These are phyloP conservation scores for Ceyx erithaca DNA, from an alignment of 2,797 vertebrate genomes.

Conservation along the genomic window DNA sequence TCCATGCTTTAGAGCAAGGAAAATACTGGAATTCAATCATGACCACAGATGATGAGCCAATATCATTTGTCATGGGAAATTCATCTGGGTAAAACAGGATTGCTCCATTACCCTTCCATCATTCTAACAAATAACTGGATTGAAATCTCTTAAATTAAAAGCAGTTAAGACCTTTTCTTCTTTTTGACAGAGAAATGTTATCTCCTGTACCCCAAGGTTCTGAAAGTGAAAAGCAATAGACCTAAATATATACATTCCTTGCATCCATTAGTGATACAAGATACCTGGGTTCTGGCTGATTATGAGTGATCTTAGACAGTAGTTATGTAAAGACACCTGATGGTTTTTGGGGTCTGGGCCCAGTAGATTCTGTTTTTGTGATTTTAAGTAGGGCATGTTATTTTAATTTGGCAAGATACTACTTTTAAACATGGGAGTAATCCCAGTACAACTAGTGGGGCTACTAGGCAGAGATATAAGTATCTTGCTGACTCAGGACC, in stretches of 20 bases:
- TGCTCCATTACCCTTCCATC: slow-evolving; percentile 77
- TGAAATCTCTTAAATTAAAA: slow-evolving; percentile 76
- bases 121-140: slow-evolving; percentile 73
- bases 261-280: background rate
- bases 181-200: slow-evolving; percentile 51
- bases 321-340: background rate
- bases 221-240: slow-evolving; percentile 55
- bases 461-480: slow-evolving; percentile 45
- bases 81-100: slow-evolving; percentile 84
- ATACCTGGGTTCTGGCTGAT: background rate
- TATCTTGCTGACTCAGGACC: slow-evolving; percentile 64
- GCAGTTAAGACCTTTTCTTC: slow-evolving; percentile 59
- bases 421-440: slow-evolving; percentile 49
- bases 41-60: slow-evolving; percentile 85
- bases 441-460: slow-evolving; percentile 46
- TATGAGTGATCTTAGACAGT: background rate
- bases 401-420: slow-evolving; percentile 54
- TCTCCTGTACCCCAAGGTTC: slow-evolving; percentile 32
- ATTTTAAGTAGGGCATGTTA: slow-evolving; percentile 56
- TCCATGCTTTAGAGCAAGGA: slow-evolving; percentile 79
- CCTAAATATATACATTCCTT: background rate
- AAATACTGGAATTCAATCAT: slow-evolving; percentile 81
- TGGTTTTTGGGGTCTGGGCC: background rate
- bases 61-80: slow-evolving; percentile 92
- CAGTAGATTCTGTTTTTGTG: slow-evolving; percentile 4